Conservation (phyloP, 2,797 vertebrate species). For the Urophycis tenuis region DNA sequence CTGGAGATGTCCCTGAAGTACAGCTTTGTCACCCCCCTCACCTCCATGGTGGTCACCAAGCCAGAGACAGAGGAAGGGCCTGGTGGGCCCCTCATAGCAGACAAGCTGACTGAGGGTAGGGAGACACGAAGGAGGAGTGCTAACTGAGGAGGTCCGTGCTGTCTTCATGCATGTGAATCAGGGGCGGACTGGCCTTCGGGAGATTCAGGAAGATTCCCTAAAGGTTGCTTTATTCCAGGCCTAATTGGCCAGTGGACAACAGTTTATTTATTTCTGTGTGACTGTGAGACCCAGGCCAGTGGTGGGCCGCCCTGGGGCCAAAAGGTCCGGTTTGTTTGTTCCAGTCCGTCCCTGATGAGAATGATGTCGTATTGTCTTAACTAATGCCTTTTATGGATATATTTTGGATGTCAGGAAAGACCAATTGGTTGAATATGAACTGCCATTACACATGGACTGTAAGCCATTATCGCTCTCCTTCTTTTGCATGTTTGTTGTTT, state of each 20-base stretch:
- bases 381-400: background rate
- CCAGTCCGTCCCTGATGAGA: no score
- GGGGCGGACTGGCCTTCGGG: no score
- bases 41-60: constrained; percentile 95
- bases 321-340: no score
- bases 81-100: constrained; percentile 67
- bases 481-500: background rate
- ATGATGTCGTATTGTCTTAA: background rate
- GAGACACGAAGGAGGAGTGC: background rate
- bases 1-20: constrained; percentile 85
- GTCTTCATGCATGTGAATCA: no score
- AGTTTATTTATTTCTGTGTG: no score
- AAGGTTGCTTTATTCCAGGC: no score
- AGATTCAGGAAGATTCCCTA: no score
- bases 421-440: background rate
- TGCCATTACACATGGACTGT: background rate
- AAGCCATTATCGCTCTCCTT: background rate
- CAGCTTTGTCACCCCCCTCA: constrained; percentile 88
- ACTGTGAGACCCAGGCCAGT: no score
- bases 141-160: background rate
- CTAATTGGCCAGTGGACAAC: no score
- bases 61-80: constrained; percentile 66
- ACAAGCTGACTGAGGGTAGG: constrained; percentile 86
- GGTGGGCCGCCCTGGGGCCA: no score
- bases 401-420: background rate